Evolutionary conservation across 2,888 invertebrate genomes (phyloP).

Genomic region (Cenopis cana): DNA sequence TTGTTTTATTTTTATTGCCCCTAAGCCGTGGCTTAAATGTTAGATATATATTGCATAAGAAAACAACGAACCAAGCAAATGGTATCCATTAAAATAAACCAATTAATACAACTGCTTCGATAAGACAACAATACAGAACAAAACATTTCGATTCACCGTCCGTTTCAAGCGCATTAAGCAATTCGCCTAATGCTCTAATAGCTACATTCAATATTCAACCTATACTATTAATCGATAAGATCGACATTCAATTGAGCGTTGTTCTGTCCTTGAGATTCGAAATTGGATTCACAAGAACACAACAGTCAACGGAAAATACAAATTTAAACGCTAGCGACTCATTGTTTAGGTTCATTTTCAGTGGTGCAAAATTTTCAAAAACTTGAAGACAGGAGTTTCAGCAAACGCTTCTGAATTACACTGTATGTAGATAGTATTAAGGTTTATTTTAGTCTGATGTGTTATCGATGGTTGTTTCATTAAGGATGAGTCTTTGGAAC

Average conservation of each 20-base stretch:
- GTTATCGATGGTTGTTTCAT: conserved; percentile 42
- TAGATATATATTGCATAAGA: conserved; percentile 4
- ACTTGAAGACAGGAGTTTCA: background rate
- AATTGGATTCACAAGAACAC: conserved; percentile 18
- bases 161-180: conserved; percentile 78
- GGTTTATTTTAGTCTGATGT: conserved; percentile 29
- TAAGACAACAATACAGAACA: conserved; percentile 59
- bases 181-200: conserved; percentile 73
- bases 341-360: conserved; percentile 51
- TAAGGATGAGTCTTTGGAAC: conserved; percentile 65
- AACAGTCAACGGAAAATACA: background rate
- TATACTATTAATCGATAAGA: conserved; percentile 63
- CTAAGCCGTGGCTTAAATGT: no score
- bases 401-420: conserved; percentile 31
- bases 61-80: conserved; percentile 2
- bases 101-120: conserved; percentile 46
- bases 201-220: conserved; percentile 55
- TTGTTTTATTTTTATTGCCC: no score
- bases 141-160: conserved; percentile 70
- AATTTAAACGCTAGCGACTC: conserved; percentile 12
- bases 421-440: conserved; percentile 28
- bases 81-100: conserved; percentile 37
- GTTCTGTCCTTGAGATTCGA: conserved; percentile 45
- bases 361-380: conserved; percentile 49
- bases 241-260: conserved; percentile 52